These are phyloP conservation scores for Diaphora mendica DNA, from an alignment of 2,888 invertebrate species.

Conservation along the genomic window DNA sequence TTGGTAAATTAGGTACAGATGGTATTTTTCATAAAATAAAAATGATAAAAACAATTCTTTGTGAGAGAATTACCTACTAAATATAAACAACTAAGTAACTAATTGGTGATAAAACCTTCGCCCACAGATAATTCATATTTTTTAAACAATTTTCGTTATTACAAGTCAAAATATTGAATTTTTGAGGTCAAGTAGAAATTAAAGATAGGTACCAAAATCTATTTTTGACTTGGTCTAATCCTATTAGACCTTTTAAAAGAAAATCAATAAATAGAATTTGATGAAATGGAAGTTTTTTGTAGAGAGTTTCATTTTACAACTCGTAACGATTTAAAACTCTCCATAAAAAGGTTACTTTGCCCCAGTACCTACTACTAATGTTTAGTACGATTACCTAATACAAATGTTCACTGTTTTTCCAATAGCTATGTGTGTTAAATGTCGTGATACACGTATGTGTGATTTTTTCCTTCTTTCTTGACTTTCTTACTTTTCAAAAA, in stretches of 20 bases:
- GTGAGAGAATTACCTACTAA: neutral
- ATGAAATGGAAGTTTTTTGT: neutral
- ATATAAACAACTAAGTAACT: neutral
- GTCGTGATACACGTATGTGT: too few relatives aligned
- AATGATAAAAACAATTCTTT: neutral
- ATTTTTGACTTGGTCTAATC: neutral
- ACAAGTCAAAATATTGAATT: neutral
- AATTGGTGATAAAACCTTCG: neutral
- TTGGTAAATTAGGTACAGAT: neutral
- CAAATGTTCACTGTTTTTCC: neutral
- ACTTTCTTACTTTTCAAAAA: too few relatives aligned
- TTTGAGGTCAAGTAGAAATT: neutral
- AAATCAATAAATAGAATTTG: neutral
- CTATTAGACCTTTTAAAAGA: neutral
- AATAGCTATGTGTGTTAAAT: neutral
- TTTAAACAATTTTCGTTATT: neutral
- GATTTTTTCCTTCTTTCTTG: too few relatives aligned
- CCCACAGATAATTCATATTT: neutral
- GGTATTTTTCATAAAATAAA: neutral
- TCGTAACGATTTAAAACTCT: neutral
- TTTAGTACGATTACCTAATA: too few relatives aligned
- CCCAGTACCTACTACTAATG: neutral
- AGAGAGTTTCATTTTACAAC: neutral
- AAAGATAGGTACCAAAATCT: neutral
- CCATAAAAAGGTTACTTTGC: conserved; percentile 1